These are phyloP conservation scores for Suillia variegata DNA, from an alignment of 2,888 invertebrate species.

Conservation along the genomic window DNA sequence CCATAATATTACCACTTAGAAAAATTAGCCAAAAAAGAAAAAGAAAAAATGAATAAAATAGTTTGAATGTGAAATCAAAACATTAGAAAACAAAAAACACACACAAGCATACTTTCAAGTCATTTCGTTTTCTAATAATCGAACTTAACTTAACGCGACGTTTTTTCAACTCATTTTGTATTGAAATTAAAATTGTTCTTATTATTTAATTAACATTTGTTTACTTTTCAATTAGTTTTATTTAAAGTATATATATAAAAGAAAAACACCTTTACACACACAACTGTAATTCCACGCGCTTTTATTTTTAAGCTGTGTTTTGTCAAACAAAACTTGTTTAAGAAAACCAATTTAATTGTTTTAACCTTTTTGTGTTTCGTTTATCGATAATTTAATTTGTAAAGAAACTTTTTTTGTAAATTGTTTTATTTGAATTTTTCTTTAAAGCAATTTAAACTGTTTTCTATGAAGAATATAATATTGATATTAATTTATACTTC, in stretches of 20 bases:
- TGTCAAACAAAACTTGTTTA: conserved; percentile 37
- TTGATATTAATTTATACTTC: too few species aligned
- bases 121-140: conserved; percentile 2
- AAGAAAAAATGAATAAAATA: conserved; percentile 33
- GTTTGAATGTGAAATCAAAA: conserved; percentile 12
- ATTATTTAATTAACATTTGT: too few species aligned
- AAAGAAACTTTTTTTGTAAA: too few species aligned
- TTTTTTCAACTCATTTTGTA: too few species aligned
- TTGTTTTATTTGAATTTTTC: too few species aligned
- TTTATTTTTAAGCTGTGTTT: conserved; percentile 38
- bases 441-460: too few species aligned
- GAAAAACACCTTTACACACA: conserved; percentile 9
- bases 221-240: not conserved
- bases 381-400: too few species aligned
- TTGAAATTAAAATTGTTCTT: too few species aligned
- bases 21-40: conserved; percentile 1
- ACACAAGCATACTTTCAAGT: conserved; percentile 2
- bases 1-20: too few species aligned
- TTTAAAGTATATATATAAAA: not conserved
- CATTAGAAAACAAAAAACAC: not conserved
- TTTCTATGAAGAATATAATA: too few species aligned
- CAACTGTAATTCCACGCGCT: conserved; percentile 25
- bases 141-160: too few species aligned
- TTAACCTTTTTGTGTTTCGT: too few species aligned
- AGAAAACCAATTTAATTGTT: not conserved